Evolutionary conservation across 2,113 vertebrate genomes (phyloP), one percentile per base, ranked within the genome.

Genomic region (Isurus oxyrinchus): DNA sequence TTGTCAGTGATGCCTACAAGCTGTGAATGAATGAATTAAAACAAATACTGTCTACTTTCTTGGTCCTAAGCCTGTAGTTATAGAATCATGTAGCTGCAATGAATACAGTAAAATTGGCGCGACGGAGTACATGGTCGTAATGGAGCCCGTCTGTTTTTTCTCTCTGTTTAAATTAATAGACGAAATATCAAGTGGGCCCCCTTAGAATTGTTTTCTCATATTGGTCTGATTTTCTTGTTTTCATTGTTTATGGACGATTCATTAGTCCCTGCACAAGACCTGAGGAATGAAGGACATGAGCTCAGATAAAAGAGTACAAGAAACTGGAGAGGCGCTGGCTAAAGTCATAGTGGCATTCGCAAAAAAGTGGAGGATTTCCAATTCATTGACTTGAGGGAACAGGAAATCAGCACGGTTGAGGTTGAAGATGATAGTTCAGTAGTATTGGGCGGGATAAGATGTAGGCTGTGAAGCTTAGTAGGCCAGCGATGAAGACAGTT

Each of bases 371-470:
- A 84, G n/a, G 76, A 81, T 81, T 84, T 84, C 14, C n/a, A 31
- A 6, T 72, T 35, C 69, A 8, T n/a, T 79, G 72, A 2, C 13
- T 1, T 44, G n/a, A 84, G 79, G 79, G 4, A 44, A 16, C 14
- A 44, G n/a, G 79, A 84, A 31, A 84, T 84, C n/a, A 40, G 14
- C n/a, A 40, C 14, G 5, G 31, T 91, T 0, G 2, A 10, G 10
- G 40, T 59, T 2, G 0, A 0, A 0, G 0, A 7, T 0, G 0
- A 23, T n/a, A 21, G 10, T 11, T 1, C 16, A 8, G 31, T 27
- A 23, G 69, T 7, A 1, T 57, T 10, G 31, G 6, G 31, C 10
- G 11, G 7, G 10, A 35, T 11, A 13, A 76, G 3, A 61, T 35
- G 79, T 16, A 40, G 40, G n/a, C 35, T 35, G 76, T 40, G 76